Percentiles rank a stretch among this genome's conserved stretches.
These are phyloP conservation scores for Theretra japonica DNA, from an alignment of 2,888 invertebrate species.

Conservation along the genomic window DNA sequence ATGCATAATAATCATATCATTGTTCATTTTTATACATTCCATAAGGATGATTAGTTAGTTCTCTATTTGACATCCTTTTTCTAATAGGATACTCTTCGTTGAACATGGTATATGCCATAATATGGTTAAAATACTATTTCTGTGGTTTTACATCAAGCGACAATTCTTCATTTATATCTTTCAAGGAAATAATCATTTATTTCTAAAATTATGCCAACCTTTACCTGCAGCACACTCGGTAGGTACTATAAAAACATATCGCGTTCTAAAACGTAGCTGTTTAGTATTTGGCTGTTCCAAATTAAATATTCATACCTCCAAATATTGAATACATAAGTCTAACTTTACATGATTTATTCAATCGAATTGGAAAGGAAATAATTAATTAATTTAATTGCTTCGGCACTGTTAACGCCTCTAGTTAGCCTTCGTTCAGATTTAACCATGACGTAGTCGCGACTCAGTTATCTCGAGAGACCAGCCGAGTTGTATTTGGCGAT, in stretches of 20 bases:
- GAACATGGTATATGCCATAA: no score
- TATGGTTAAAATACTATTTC: no score
- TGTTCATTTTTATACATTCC: no score
- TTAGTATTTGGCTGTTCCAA: background rate
- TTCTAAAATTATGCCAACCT: no score
- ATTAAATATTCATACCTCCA: background rate
- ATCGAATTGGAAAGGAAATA: conserved; percentile 79
- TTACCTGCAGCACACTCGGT: background rate
- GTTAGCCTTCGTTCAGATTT: conserved; percentile 78
- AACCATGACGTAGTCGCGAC: conserved; percentile 71
- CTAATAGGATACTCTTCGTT: no score
- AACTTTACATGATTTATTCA: conserved; percentile 56
- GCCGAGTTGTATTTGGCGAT: conserved; percentile 70
- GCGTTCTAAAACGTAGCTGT: background rate
- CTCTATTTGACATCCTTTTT: no score
- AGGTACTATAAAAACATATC: no score
- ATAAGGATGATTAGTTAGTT: no score
- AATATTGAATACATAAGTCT: conserved; percentile 36
- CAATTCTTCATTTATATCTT: background rate
- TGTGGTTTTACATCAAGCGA: no score
- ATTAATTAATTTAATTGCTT: conserved; percentile 78
- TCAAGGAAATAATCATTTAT: no score
- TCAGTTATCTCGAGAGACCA: conserved; percentile 64
- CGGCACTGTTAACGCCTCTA: conserved; percentile 74
- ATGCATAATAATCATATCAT: no score